Evolutionary conservation across 1,140 invertebrate genomes (phyloP).

Genomic region (Drosophila tristis): DNA sequence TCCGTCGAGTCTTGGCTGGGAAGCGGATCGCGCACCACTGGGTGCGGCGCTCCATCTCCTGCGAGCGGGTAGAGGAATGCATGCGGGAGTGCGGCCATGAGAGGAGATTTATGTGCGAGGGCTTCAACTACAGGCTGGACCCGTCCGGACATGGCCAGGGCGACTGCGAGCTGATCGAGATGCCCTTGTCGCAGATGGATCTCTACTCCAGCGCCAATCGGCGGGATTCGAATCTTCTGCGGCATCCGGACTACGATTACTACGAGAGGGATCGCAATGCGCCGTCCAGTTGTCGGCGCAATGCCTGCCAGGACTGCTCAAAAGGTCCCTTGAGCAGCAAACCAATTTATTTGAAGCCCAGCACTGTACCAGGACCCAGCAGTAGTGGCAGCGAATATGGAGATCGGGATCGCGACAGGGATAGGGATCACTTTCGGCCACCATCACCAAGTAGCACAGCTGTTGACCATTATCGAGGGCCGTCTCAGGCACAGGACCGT

Average conservation of each 20-base stretch:
- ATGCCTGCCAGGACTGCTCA: constrained; percentile 74
- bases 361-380: constrained; percentile 46
- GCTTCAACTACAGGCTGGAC: constrained; percentile 91
- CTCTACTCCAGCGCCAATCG: constrained; percentile 82
- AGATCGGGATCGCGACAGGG: constrained; percentile 49
- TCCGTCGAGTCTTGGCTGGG: constrained; percentile 89
- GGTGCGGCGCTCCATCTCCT: constrained; percentile 88
- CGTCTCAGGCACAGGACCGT: constrained; percentile 36
- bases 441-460: constrained; percentile 58
- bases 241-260: constrained; percentile 90
- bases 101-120: constrained; percentile 90
- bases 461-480: constrained; percentile 78
- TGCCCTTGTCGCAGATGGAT: constrained; percentile 88
- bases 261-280: constrained; percentile 89
- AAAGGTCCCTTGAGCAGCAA: constrained; percentile 62
- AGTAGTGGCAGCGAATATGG: constrained; percentile 28
- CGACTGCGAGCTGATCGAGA: constrained; percentile 90
- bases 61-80: constrained; percentile 90
- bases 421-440: constrained; percentile 50
- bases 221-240: constrained; percentile 78
- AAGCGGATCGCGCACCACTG: constrained; percentile 88
- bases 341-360: constrained; percentile 74
- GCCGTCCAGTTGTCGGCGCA: constrained; percentile 81
- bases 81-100: constrained; percentile 90
- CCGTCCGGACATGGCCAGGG: constrained; percentile 87